These are phyloP conservation scores for Hystrix cristata DNA, from an alignment of 2,113 vertebrate species.

Conservation along the genomic window DNA sequence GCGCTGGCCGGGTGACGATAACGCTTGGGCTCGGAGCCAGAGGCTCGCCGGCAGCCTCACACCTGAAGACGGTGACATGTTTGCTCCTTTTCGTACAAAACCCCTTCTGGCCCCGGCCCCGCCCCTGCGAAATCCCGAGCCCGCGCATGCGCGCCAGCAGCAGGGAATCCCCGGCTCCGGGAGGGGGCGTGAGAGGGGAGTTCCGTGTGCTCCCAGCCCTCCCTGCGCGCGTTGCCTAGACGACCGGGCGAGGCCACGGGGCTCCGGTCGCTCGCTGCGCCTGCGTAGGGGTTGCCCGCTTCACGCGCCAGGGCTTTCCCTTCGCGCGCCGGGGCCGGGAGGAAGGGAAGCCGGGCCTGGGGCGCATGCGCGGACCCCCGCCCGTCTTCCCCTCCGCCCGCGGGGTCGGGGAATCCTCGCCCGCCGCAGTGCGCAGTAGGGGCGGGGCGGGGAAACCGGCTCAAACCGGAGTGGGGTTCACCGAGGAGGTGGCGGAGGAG, in stretches of 20 bases:
- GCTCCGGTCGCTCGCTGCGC: neutral
- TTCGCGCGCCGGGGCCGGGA: rapidly evolving
- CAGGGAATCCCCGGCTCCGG: constrained; percentile 73
- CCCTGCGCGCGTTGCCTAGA: neutral
- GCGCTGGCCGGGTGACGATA: neutral
- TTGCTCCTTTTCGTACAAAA: neutral
- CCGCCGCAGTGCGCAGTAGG: constrained; percentile 53
- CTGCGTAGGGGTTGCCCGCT: neutral
- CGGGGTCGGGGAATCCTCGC: constrained; percentile 76
- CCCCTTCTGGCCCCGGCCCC: neutral
- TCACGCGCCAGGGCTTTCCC: constrained; percentile 65
- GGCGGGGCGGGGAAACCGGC: constrained; percentile 72
- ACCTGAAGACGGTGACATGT: neutral
- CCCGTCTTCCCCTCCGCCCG: neutral
- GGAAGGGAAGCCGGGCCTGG: neutral
- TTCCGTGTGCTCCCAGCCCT: constrained; percentile 6
- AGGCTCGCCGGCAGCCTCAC: neutral
- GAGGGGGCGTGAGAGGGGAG: constrained; percentile 40
- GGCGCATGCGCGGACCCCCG: constrained; percentile 61
- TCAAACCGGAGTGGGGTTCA: constrained; percentile 71
- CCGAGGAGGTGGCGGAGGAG: neutral
- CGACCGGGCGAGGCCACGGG: constrained; percentile 27
- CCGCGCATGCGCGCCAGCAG: constrained; percentile 50
- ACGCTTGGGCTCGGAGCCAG: neutral
- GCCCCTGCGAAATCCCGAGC: neutral